Evolutionary conservation across 2,888 invertebrate species (phyloP).

Genomic region (Caenorhabditis sp.): DNA sequence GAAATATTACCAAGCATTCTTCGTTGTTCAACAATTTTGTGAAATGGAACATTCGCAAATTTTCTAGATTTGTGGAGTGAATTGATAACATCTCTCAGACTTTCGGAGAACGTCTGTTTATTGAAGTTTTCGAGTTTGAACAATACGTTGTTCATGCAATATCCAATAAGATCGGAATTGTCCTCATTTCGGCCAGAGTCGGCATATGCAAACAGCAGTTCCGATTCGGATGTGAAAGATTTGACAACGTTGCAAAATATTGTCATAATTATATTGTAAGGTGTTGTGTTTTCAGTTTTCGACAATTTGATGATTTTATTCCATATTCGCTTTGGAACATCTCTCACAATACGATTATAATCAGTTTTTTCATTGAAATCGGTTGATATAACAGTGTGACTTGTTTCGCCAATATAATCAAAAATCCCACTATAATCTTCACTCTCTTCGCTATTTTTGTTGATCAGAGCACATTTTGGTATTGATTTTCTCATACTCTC

Average conservation of each 20-base stretch:
- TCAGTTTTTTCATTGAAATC: slow-evolving; percentile 6
- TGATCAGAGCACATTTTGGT: not conserved
- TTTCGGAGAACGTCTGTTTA: not conserved
- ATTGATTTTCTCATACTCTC: not conserved
- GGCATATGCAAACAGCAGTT: slow-evolving; percentile 51
- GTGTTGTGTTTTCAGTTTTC: slow-evolving; percentile 4
- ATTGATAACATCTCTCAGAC: slow-evolving; percentile 20
- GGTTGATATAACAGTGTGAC: slow-evolving; percentile 21
- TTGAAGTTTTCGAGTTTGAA: slow-evolving; percentile 9
- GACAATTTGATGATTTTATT: slow-evolving; percentile 1
- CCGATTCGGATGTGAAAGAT: slow-evolving; percentile 8
- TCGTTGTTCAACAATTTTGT: slow-evolving; percentile 33
- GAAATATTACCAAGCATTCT: slow-evolving; percentile 18
- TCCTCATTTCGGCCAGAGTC: slow-evolving; percentile 55
- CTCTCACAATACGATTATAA: slow-evolving; percentile 10
- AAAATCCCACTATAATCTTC: not conserved
- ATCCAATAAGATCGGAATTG: slow-evolving; percentile 57
- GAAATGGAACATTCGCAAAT: slow-evolving; percentile 36
- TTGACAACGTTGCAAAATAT: slow-evolving; percentile 19
- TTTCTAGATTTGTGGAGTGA: slow-evolving; percentile 27
- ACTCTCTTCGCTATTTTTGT: not conserved
- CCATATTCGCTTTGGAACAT: slow-evolving; percentile 14
- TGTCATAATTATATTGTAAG: slow-evolving; percentile 8
- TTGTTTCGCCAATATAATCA: not conserved
- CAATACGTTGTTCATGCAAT: slow-evolving; percentile 62